These are phyloP conservation scores for Hemicrepidius hirtus DNA, from an alignment of 2,888 invertebrate species.

Conservation along the genomic window DNA sequence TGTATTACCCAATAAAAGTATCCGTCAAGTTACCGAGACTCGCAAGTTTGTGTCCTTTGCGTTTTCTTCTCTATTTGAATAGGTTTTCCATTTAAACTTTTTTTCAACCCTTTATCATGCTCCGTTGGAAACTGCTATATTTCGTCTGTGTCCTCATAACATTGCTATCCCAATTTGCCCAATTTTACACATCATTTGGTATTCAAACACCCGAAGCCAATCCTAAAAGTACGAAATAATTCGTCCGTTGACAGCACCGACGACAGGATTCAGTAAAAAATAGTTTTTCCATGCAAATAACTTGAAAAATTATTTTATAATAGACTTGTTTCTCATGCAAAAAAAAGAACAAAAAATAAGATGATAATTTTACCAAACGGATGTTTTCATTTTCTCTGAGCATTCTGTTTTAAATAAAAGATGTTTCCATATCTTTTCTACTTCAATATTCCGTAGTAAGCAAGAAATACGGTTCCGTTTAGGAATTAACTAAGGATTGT, in stretches of 20 bases:
- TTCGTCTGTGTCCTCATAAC: slow-evolving; percentile 24
- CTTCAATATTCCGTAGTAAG: too few relatives aligned
- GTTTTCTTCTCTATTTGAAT: slow-evolving; percentile 8
- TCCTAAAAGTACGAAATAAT: slow-evolving; percentile 31
- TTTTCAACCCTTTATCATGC: slow-evolving; percentile 17
- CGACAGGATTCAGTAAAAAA: slow-evolving; percentile 12
- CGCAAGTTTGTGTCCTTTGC: slow-evolving; percentile 1
- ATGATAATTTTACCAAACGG: too few relatives aligned
- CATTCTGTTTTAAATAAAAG: too few relatives aligned
- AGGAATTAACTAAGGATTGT: too few relatives aligned
- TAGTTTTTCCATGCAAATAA: slow-evolving; percentile 24
- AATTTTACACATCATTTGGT: slow-evolving; percentile 34
- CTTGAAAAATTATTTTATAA: not conserved
- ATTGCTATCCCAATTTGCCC: slow-evolving; percentile 22
- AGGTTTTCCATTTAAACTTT: slow-evolving; percentile 32
- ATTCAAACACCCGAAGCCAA: slow-evolving; percentile 33
- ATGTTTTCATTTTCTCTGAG: too few relatives aligned
- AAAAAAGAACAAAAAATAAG: too few relatives aligned
- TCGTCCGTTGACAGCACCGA: slow-evolving; percentile 3
- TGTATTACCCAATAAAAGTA: slow-evolving; percentile 16
- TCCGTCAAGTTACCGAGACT: not conserved
- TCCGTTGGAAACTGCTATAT: slow-evolving; percentile 14
- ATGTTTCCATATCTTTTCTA: too few relatives aligned
- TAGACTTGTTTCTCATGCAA: not conserved
- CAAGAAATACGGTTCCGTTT: too few relatives aligned